Percentiles rank a stretch among this genome's conserved stretches.
Conservation (phyloP, 30 jellyfish, hydroid and myxozoan genomes). For the Mastigias papua region DNA sequence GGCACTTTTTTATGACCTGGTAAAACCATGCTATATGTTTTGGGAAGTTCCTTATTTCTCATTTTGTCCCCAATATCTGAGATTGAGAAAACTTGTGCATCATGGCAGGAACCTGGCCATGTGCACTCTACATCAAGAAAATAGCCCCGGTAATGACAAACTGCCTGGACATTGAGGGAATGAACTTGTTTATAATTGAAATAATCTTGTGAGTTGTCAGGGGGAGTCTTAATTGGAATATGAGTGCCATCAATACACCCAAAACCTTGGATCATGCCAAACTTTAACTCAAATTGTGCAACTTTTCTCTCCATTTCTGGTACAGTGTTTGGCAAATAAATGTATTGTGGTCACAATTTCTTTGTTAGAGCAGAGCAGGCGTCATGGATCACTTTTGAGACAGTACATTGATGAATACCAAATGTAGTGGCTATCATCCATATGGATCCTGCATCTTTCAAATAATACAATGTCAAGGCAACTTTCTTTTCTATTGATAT, state of each 20-base stretch:
- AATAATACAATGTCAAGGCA: too few relatives aligned
- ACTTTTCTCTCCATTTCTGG: too few relatives aligned
- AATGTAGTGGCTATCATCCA: too few relatives aligned
- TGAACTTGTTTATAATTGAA: too few relatives aligned
- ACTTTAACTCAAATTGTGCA: too few relatives aligned
- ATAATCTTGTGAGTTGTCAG: conserved; percentile 5
- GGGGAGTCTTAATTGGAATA: conserved; percentile 42
- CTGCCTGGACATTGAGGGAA: conserved; percentile 62
- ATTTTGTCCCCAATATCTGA: conserved; percentile 23
- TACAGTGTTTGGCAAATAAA: conserved; percentile 24
- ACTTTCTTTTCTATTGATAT: too few relatives aligned
- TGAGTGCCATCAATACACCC: too few relatives aligned
- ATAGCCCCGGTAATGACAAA: conserved; percentile 55
- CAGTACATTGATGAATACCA: too few relatives aligned
- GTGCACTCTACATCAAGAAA: conserved; percentile 63
- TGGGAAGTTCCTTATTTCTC: conserved; percentile 29
- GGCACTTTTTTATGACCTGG: too few relatives aligned
- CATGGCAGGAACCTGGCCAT: too few relatives aligned
- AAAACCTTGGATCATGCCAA: too few relatives aligned
- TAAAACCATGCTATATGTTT: neutral
- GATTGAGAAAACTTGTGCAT: conserved; percentile 57
- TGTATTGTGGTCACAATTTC: conserved; percentile 34
- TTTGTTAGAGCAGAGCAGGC: conserved; percentile 46
- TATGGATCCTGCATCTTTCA: too few relatives aligned
- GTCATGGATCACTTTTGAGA: conserved; percentile 30